These are phyloP conservation scores for Triops cancriformis DNA, from an alignment of 1,140 invertebrate species.

Conservation along the genomic window DNA sequence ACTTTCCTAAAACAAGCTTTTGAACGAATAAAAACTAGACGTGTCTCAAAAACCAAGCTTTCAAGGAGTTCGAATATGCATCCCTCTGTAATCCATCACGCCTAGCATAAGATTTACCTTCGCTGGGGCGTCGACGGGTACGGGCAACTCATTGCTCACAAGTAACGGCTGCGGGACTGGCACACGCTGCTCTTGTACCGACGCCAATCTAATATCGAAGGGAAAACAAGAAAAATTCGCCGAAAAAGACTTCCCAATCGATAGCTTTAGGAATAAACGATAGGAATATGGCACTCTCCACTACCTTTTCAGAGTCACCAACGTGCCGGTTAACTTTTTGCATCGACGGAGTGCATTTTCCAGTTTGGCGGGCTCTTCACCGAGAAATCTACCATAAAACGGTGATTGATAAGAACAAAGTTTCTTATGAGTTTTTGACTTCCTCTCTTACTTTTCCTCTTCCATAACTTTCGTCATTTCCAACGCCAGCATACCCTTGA, in stretches of 20 bases:
- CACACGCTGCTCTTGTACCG: slow-evolving; percentile 80
- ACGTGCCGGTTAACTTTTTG: slow-evolving; percentile 90
- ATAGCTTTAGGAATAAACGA: slow-evolving; percentile 22
- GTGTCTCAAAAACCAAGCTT: background rate
- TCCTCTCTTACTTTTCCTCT: slow-evolving; percentile 69
- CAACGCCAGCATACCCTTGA: slow-evolving; percentile 74
- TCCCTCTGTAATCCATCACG: background rate
- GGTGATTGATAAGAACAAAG: slow-evolving; percentile 2
- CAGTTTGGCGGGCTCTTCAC: slow-evolving; percentile 85
- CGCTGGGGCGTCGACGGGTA: slow-evolving; percentile 1
- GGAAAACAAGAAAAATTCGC: slow-evolving; percentile 29
- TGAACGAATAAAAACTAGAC: background rate
- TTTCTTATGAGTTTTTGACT: slow-evolving; percentile 17
- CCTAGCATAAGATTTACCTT: slow-evolving; percentile 20
- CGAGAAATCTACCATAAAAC: slow-evolving; percentile 56
- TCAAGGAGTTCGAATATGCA: background rate
- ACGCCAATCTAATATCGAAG: slow-evolving; percentile 64
- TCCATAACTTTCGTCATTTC: slow-evolving; percentile 91
- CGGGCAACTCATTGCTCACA: slow-evolving; percentile 16
- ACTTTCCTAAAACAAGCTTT: background rate
- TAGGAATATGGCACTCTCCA: slow-evolving; percentile 20
- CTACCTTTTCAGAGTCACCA: slow-evolving; percentile 93
- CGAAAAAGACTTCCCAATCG: slow-evolving; percentile 27
- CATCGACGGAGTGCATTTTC: slow-evolving; percentile 83
- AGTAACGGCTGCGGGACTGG: slow-evolving; percentile 16